phyloP scores from a whole-genome alignment of 2,113 vertebrate genomes.

The Pituophis catenifer region DNA sequence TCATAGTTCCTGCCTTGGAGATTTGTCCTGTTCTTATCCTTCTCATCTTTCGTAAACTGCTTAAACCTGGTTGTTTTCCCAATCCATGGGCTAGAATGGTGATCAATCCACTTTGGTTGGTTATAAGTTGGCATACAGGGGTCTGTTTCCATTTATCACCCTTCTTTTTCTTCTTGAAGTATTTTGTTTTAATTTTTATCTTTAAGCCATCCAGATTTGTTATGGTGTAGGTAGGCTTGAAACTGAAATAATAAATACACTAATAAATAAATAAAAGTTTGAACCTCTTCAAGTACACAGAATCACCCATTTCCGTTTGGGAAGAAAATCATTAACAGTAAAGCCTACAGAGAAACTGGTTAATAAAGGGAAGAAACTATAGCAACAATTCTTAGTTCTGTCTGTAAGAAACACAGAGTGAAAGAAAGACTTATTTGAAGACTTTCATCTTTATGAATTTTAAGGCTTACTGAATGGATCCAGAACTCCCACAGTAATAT shows the following conservation, averaged over 20 bases:
- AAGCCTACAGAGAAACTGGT: neutral
- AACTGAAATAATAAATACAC: neutral
- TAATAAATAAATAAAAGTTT: neutral
- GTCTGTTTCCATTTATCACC: neutral
- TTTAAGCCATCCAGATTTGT: neutral
- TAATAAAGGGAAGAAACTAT: neutral
- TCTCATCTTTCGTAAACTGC: neutral
- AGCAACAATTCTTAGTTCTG: neutral
- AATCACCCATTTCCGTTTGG: neutral
- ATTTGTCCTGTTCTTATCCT: neutral
- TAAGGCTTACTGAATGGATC: neutral
- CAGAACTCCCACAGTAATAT: neutral
- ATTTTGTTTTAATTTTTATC: neutral
- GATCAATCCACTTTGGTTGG: neutral
- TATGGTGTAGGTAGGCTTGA: neutral
- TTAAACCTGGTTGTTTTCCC: neutral
- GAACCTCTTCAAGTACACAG: neutral
- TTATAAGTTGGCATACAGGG: neutral
- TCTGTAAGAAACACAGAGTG: neutral
- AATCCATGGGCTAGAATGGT: neutral
- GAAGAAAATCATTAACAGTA: neutral
- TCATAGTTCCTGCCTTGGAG: neutral
- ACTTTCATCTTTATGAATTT: neutral
- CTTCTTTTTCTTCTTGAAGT: neutral
- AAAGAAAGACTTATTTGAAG: neutral